Evolutionary conservation across 2,113 vertebrate species (phyloP).

Genomic region (Nothobranchius furzeri): DNA sequence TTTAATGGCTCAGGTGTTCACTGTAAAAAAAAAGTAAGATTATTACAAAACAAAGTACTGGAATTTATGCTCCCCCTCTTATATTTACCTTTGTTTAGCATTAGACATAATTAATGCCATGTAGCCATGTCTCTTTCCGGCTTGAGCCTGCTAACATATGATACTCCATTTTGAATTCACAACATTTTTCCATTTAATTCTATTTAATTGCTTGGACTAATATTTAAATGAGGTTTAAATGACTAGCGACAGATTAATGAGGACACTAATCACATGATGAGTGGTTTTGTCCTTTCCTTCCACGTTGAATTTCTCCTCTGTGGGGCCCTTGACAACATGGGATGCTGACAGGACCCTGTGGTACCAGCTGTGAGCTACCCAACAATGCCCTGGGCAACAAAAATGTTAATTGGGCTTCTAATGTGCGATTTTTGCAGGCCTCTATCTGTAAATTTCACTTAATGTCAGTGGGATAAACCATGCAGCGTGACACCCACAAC

Average conservation of each 20-base stretch:
- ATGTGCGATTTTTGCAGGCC: conserved; percentile 75
- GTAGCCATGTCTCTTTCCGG: conserved; percentile 31
- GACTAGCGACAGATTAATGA: conserved; percentile 71
- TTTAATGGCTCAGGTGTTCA: too few species aligned
- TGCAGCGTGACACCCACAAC: conserved; percentile 44
- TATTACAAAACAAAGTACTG: too few species aligned
- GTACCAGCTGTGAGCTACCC: conserved; percentile 65
- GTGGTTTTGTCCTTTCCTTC: conserved; percentile 59
- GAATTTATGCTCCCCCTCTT: too few species aligned
- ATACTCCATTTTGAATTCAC: conserved; percentile 66
- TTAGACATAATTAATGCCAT: too few species aligned
- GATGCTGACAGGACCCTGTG: conserved; percentile 47
- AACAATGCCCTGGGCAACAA: conserved; percentile 74
- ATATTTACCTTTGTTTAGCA: too few species aligned
- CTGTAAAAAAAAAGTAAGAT: too few species aligned
- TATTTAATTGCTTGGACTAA: conserved; percentile 68
- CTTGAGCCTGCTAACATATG: conserved; percentile 31
- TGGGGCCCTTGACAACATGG: conserved; percentile 12
- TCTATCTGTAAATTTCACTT: conserved; percentile 80
- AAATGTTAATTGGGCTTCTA: conserved; percentile 83
- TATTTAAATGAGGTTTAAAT: conserved; percentile 75
- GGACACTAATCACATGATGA: conserved; percentile 65
- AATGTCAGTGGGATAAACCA: conserved; percentile 68
- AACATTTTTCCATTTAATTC: conserved; percentile 74
- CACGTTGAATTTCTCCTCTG: conserved; percentile 49